Evolutionary conservation across 2,113 vertebrate species (phyloP), one percentile per base, ranked within the genome.

Genomic region (Platichthys stellatus): DNA sequence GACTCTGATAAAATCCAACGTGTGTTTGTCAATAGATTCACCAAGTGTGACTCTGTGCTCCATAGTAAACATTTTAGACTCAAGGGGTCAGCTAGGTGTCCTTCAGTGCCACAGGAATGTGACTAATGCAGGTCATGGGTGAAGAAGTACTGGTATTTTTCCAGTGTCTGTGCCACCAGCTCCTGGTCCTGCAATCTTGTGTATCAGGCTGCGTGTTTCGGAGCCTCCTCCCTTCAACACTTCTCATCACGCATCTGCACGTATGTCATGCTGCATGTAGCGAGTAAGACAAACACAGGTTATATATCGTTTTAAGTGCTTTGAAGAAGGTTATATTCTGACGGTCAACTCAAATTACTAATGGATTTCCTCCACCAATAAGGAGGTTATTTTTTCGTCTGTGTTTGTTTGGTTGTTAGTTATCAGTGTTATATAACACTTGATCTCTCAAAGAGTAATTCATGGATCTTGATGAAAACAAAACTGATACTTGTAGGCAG

Each of bases 121-220:
- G 26, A 93, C 82, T 59, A 89, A 92, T 89, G 86, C 86, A 85
- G 92, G 90, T 88, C 92, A 92, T 57, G 86, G 88, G 88, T 78
- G 81, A 92, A 93, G 90, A 89, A 82, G 88, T 43, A 23, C 85
- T 85, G 86, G 87, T 92, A 92, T 92, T 88, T 93, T 93, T 92
- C 92, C 91, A 91, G 82, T 40, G 80, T 85, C 82, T 73, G 63
- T 90, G 85, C 87, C 85, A 77, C 81, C 38, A 38, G 63, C 65
- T 81, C 66, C 26, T 49, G 38, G 51, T 86, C 49, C 69, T 66
- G 59, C 75, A 79, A 77, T 76, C 81, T 80, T 78, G 59, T 69
- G 54, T 82, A 78, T 88, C 87, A 81, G 66, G 9, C 58, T 40
- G 62, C 58, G 63, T 87, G 76, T 81, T 90, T 83, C 63, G 21